Evolutionary conservation across 1,140 invertebrate genomes (phyloP).

Genomic region (Heliconius eleuchia): DNA sequence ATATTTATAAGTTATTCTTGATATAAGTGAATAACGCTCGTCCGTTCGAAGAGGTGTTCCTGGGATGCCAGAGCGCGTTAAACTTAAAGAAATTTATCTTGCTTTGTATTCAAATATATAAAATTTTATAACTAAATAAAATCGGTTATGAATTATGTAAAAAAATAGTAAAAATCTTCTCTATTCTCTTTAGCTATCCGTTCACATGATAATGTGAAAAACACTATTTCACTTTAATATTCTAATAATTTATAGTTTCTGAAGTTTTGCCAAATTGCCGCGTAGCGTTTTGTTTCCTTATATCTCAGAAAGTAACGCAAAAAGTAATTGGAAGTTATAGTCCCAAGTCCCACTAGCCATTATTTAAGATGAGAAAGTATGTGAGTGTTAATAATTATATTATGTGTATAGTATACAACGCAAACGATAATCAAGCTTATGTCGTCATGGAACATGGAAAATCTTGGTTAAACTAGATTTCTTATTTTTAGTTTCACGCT

Average conservation of each 20-base stretch:
- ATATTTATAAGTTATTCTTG: not conserved
- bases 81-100: slow-evolving; percentile 6
- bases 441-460: no score
- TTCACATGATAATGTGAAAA: not conserved
- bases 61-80: slow-evolving; percentile 9
- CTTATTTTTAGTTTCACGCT: no score
- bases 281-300: not conserved
- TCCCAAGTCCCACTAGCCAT: no score
- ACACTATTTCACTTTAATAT: not conserved
- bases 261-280: not conserved
- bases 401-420: no score
- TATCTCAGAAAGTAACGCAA: not conserved
- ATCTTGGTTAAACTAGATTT: no score
- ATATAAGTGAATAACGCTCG: not conserved
- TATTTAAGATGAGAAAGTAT: not conserved
- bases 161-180: no score
- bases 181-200: not conserved
- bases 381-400: not conserved
- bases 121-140: no score
- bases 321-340: not conserved
- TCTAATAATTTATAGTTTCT: not conserved
- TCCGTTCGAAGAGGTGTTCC: not conserved
- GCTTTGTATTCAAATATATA: no score
- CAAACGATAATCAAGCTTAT: no score
- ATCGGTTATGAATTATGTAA: no score